A percentile compares a stretch with the other conserved stretches of the same genome.
phyloP scores from a whole-genome alignment of 2,797 vertebrate genomes.

The Hephaestus fuliginosus region DNA sequence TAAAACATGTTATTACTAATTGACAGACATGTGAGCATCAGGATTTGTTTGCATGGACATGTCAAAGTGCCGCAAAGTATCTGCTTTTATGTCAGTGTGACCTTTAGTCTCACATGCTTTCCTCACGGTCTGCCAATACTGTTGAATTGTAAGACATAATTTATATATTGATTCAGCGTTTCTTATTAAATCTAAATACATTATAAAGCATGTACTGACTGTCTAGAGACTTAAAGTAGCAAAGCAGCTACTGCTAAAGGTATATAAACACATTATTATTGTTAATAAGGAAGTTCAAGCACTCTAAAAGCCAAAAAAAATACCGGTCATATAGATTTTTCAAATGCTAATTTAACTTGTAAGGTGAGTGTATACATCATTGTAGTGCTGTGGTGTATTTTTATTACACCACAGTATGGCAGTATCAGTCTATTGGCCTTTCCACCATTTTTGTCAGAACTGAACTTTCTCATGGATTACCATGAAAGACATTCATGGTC shows the following conservation, averaged over 20 bases:
- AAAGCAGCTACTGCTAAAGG: background rate
- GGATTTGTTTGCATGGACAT: conserved; percentile 50
- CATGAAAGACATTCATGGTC: no score
- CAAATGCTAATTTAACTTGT: background rate
- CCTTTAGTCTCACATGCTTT: background rate
- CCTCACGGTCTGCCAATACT: background rate
- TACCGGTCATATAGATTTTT: no score
- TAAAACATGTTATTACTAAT: background rate
- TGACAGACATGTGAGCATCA: background rate
- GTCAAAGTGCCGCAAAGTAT: conserved; percentile 58
- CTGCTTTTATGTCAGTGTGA: conserved; percentile 44
- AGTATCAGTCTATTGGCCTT: no score
- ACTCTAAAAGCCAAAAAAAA: background rate
- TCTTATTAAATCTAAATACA: background rate
- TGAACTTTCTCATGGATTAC: no score
- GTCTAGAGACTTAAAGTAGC: background rate
- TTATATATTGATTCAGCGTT: background rate
- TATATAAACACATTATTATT: background rate
- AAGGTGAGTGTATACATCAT: background rate
- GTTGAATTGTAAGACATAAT: background rate
- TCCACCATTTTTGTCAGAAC: no score
- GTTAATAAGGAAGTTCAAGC: background rate
- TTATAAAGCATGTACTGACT: background rate
- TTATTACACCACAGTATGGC: background rate
- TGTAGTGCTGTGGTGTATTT: background rate